Base-by-base conservation (phyloP, 2,888 invertebrate genomes). In the Stenotaenia linearis region DNA sequence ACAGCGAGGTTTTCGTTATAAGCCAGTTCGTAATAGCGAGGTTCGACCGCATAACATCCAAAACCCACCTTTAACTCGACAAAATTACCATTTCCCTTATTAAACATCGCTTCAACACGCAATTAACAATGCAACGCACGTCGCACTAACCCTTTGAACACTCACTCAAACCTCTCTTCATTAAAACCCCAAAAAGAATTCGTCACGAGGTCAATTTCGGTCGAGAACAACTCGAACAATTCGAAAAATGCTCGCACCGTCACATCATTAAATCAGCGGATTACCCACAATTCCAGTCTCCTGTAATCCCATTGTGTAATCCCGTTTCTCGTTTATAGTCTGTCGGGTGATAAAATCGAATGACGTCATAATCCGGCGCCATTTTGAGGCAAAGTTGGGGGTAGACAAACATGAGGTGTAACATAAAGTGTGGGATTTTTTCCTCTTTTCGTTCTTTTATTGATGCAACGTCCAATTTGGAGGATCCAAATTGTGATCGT, bases 371-470 rank as follows among this genome's bases (percentile, higher is more conserved):
- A 69, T 25, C 69, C 28, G 28, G 28, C 69, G 69, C 69, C 69
- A 69, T 69, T 69, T 69, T 69, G 25, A 10, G 69, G 1, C 25
- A 9, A n/a, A n/a, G 3, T 18, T 18, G 3, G 21, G 23, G 6
- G 2, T 4, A 56, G 69, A 28, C 25, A 69, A 69, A 69, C 25
- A 23, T 69, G 18, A 50, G 50, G 50, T 50, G 50, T 18, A 7
- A 50, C 69, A 28, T 69, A 69, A 69, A 69, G 69, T 69, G 69
- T 69, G 69, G 69, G 69, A 69, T 69, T 69, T 69, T 69, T 69
- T n/a, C n/a, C n/a, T n/a, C n/a, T n/a, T 23, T 1, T 25, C 23
- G 4, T 10, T 56, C 23, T 56, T 56, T 69, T 69, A 69, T 28
- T 50, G 50, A n/a, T 50, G 50, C 50, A 50, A 50, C 50, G 18